phyloP scores from a whole-genome alignment of 2,113 vertebrate species.

The Alethe castanea region DNA sequence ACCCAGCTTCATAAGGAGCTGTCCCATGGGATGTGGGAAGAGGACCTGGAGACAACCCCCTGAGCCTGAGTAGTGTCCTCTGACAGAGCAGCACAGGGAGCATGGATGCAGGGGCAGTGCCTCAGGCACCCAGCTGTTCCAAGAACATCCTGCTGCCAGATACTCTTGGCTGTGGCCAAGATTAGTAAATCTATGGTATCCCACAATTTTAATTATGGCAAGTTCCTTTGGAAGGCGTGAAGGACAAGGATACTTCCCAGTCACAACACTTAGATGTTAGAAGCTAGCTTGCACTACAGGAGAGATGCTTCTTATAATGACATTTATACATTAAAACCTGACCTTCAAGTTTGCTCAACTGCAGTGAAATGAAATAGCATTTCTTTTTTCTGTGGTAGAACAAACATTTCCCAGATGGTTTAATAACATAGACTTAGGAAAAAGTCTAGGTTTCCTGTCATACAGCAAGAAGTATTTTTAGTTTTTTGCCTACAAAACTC shows the following conservation, averaged over 20 bases:
- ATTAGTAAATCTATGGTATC: not conserved
- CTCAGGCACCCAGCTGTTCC: not conserved
- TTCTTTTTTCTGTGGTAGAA: not conserved
- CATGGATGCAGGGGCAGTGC: accelerated
- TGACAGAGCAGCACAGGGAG: not conserved
- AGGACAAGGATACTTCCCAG: not conserved
- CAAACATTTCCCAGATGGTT: not conserved
- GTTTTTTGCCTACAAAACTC: not conserved
- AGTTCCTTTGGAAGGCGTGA: not conserved
- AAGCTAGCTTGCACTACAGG: not conserved
- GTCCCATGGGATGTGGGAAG: not conserved
- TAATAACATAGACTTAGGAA: not conserved
- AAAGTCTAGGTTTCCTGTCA: not conserved
- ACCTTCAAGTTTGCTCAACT: not conserved
- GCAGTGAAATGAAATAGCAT: not conserved
- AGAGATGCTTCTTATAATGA: not conserved
- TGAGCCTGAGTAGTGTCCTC: not conserved
- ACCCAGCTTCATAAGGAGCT: not conserved
- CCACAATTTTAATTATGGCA: not conserved
- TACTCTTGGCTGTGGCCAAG: not conserved
- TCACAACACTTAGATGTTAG: not conserved
- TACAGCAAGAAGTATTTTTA: not conserved
- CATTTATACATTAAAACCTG: not conserved
- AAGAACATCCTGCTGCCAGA: not conserved
- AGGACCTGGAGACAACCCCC: accelerated